These are phyloP conservation scores for Leucophenga montana DNA, from an alignment of 2,888 invertebrate genomes.

Conservation along the genomic window DNA sequence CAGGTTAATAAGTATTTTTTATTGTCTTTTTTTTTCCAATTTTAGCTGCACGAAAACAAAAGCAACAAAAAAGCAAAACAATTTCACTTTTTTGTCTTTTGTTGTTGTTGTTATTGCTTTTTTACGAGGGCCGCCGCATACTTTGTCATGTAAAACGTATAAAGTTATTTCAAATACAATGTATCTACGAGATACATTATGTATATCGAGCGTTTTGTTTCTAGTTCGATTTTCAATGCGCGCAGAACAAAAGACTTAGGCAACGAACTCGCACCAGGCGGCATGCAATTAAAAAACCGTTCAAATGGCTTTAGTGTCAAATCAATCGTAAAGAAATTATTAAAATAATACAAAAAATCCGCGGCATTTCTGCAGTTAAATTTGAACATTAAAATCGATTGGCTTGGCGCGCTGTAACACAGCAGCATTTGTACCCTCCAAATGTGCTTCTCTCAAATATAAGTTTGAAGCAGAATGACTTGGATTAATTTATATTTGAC, in stretches of 20 bases:
- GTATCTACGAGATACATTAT: too few species aligned
- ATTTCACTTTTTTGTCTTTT: slow-evolving; percentile 40
- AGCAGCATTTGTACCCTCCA: too few species aligned
- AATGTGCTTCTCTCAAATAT: too few species aligned
- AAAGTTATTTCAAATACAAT: too few species aligned
- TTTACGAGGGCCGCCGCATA: not conserved
- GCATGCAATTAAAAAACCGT: slow-evolving; percentile 64
- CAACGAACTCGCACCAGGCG: slow-evolving; percentile 48
- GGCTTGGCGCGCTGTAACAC: too few species aligned
- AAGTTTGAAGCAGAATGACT: too few species aligned
- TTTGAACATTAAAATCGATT: slow-evolving; percentile 26
- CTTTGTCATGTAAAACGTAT: slow-evolving; percentile 13
- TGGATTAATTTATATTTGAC: too few species aligned
- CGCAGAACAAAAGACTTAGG: slow-evolving; percentile 53
- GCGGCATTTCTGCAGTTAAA: slow-evolving; percentile 39
- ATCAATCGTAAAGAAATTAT: slow-evolving; percentile 68
- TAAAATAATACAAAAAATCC: slow-evolving; percentile 38
- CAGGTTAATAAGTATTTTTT: too few species aligned
- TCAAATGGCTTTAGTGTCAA: slow-evolving; percentile 62
- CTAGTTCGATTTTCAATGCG: slow-evolving; percentile 13
- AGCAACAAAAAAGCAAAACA: not conserved
- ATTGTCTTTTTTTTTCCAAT: too few species aligned
- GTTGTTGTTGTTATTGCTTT: slow-evolving; percentile 4
- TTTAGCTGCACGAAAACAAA: not conserved
- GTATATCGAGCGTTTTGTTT: slow-evolving; percentile 18